Evolutionary conservation across 1,140 invertebrate species (phyloP), one percentile per base, ranked within the genome.

Genomic region (Pseudomyrmex concolor): DNA sequence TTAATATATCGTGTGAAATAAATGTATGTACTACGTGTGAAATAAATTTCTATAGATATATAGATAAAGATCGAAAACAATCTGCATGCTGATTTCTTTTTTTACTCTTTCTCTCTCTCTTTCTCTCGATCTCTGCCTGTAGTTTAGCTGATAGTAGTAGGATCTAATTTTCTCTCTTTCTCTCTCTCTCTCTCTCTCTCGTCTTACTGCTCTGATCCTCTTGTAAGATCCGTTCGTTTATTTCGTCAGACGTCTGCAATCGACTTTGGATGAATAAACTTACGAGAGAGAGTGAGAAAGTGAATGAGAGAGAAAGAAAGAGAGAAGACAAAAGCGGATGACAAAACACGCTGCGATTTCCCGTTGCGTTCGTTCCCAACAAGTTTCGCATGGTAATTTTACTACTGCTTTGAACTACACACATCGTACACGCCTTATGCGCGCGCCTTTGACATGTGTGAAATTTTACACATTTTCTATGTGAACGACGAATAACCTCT

Each of bases 181-280:
- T 57, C 17, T 62, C 59, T 25, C 0, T 57, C 10, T 9, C 34
- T 8, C 43, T 51, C 19, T 45, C 2, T 57, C 17, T 22, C 43
- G n/a, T 80, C 67, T 74, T 0, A 57, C 13, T 7, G 50, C 17
- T 12, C 15, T 13, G 10, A 48, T 64, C 68, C 57, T 74, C 54
- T 17, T 48, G 13, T n/a, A 59, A 51, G 59, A 83, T 66, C 25
- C 51, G 67, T 84, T 78, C 67, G 51, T 84, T 87, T 55, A 87
- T 68, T 83, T 83, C 34, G 73, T 59, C 57, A 62, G 64, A 34
- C 57, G 22, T 51, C 70, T 87, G 74, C 70, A 60, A 68, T 43
- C 68, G 82, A 87, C 64, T 70, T 68, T 76, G 50, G 60, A 55
- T 62, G 70, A 87, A 87, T 68, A 78, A 80, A 86, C 50, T 67